Base-by-base conservation (phyloP, 1,140 invertebrate species). In the Drosophila orena region DNA sequence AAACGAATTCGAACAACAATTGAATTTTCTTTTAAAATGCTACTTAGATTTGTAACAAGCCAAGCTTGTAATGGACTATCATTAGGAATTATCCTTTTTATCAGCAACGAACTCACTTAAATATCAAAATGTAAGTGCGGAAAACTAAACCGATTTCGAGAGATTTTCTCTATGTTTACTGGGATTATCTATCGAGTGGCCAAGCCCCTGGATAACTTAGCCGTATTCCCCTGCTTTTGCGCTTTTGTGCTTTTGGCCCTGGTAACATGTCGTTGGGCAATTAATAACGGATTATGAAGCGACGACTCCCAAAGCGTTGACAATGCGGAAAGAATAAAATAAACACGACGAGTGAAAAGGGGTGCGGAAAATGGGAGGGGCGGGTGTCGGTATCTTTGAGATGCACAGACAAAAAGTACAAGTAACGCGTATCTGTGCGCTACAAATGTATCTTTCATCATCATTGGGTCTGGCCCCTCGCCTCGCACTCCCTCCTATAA, bases 261-360 rank as follows among this genome's bases (percentile, higher is more conserved):
- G 72, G 59, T 86, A 79, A 89, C 83, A 86, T 86, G 83, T 83
- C 79, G 79, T 77, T 71, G 58, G 64, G 84, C 79, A 86, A 86
- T 86, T 86, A 86, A 86, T 86, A 86, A 86, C 83, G 83, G 83
- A 89, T 86, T 86, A 86, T 88, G 65, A 81, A 75, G 68, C 68
- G 65, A 57, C 40, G 61, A 65, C 77, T 86, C 72, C 77, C 81
- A 68, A 77, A 76, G 81, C 77, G 77, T 84, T 73, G 77, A 85
- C 77, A 80, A 76, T 80, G 77, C 72, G 57, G 53, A 80, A 46
- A 46, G 61, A 44, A 57, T 43, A 74, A 75, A 61, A 81, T 57
- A 44, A 46, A 24, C 12, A 57, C 43, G 43, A 30, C 22, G 14
- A 2, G 35, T 10, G 34, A 53, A 65, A 56, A 61, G 40, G 15